Evolutionary conservation across 2,888 invertebrate species (phyloP), one percentile per base, ranked within the genome.

Genomic region (Acrobasis repandana): DNA sequence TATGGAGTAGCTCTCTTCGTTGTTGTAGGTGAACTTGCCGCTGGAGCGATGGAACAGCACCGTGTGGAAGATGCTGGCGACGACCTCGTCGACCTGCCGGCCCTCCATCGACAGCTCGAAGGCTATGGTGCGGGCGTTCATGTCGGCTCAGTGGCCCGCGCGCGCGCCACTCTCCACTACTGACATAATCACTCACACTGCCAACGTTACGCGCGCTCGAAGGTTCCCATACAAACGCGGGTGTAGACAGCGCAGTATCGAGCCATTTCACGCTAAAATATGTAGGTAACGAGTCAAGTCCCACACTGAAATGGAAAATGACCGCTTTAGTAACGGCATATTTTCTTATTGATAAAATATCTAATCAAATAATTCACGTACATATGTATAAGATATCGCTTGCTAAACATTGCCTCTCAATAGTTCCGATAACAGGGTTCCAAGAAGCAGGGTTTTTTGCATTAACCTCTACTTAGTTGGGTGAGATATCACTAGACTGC

Each of bases 1-100:
- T 72, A 99, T 97, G 20, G 98, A 97, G 88, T 99, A 99, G 87
- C 96, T 97, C 75, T 96, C 97, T 88, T 98, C 98, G 81, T 96
- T 96, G 85, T 96, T 97, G 92, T 98, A 99, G 63, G 96, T 95
- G 92, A 98, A 99, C 94, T 98, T 98, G 65, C 98, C 98, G 73
- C 96, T 94, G 64, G 97, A 96, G 65, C 98, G 95, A 86, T 98
- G 97, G 84, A 98, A 97, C 58, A 98, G 93, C 57, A 98, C 96
- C 56, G 97, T 97, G 90, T 98, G 98, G 88, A 98, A 98, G 76
- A 98, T 95, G 85, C 97, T 96, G 56, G 97, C 96, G 54, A 98
- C 96, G 50, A 97, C 97, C 86, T 98, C 98, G 87, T 97, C 97
- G 71, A 98, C 96, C 88, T 98, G 98, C 73, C 96, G 94, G 65